phyloP scores from a whole-genome alignment of 2,113 vertebrate genomes.

The Origma solitaria region DNA sequence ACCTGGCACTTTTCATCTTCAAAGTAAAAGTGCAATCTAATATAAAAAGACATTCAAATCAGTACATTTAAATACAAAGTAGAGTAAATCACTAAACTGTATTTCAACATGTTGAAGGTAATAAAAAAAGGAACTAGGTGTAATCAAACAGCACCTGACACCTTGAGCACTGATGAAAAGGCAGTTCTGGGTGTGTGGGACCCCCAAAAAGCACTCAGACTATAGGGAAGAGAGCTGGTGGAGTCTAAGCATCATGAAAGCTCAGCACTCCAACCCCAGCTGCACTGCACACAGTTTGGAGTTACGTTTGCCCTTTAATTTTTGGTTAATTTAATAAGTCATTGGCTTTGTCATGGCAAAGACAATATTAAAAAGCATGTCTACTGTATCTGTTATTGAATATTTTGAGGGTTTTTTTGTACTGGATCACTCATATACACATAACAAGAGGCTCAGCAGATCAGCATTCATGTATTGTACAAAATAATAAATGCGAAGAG shows the following conservation, averaged over 20 bases:
- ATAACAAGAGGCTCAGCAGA: background rate
- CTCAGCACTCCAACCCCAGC: background rate
- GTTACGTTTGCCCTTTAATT: background rate
- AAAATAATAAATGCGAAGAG: background rate
- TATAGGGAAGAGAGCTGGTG: background rate
- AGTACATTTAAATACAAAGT: slow-evolving; percentile 3
- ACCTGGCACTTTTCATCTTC: background rate
- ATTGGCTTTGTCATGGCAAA: background rate
- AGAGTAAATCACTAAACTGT: slow-evolving; percentile 1
- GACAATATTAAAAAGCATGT: background rate
- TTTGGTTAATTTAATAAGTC: background rate
- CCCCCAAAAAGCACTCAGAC: background rate
- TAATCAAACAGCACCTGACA: background rate
- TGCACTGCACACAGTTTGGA: background rate
- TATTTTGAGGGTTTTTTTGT: background rate
- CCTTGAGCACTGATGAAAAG: background rate
- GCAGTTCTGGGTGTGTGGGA: background rate
- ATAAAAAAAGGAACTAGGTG: background rate
- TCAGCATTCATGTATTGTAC: background rate
- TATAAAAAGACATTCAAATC: slow-evolving; percentile 1
- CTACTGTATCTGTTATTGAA: background rate
- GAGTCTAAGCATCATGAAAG: background rate
- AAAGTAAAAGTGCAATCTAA: background rate
- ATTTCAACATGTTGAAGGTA: background rate
- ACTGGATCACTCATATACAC: background rate